Percentiles rank a stretch among this genome's conserved stretches.
Evolutionary conservation across 2,888 invertebrate genomes (phyloP).

Genomic region (Eustalomyia histrio): DNA sequence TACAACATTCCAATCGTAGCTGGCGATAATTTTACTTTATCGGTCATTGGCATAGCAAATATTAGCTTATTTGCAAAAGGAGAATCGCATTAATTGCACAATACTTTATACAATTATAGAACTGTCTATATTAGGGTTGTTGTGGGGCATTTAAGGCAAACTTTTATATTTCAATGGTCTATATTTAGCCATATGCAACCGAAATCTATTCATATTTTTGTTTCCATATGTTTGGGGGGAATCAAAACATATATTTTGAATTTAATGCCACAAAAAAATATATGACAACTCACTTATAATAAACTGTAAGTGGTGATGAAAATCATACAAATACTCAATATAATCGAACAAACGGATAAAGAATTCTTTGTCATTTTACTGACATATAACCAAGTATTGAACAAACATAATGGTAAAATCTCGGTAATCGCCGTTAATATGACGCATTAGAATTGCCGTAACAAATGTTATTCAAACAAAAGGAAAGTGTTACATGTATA

Average conservation of each 20-base stretch:
- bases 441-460: slow-evolving; percentile 65
- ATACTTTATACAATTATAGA: not conserved
- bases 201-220: slow-evolving; percentile 24
- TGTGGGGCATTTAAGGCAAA: not conserved
- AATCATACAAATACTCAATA: slow-evolving; percentile 17
- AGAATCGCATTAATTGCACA: slow-evolving; percentile 43
- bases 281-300: slow-evolving; percentile 48
- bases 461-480: slow-evolving; percentile 61
- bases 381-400: slow-evolving; percentile 59
- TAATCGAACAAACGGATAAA: slow-evolving; percentile 31
- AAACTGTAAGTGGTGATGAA: slow-evolving; percentile 16
- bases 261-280: slow-evolving; percentile 45
- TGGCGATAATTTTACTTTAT: slow-evolving; percentile 5
- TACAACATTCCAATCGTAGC: not conserved
- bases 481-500: not conserved
- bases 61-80: not conserved
- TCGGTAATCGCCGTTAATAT: slow-evolving; percentile 66
- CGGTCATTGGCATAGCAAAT: not conserved
- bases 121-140: not conserved
- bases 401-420: slow-evolving; percentile 63
- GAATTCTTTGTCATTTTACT: slow-evolving; percentile 36
- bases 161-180: not conserved
- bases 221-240: not conserved
- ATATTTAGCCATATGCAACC: slow-evolving; percentile 5
- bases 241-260: slow-evolving; percentile 11